Conservation (phyloP, 2,888 invertebrate species). For the Sepiola atlantica region DNA sequence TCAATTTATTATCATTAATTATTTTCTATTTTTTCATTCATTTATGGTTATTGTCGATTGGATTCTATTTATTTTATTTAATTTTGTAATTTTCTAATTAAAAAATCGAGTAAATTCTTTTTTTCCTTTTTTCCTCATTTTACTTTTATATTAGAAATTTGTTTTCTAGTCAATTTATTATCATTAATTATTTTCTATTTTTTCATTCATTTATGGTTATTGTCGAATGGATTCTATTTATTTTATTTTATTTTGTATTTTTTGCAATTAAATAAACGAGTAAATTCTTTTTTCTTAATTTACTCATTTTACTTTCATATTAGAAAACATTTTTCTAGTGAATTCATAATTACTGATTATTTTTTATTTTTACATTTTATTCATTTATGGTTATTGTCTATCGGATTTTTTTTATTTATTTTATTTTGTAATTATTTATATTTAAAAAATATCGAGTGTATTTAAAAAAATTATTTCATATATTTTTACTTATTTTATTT, state of each 20-base stretch:
- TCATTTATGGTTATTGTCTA: background rate
- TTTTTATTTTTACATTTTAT: too few species aligned
- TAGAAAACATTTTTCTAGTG: too few species aligned
- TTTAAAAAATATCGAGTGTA: too few species aligned
- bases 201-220: background rate
- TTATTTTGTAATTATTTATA: too few species aligned
- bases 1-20: background rate
- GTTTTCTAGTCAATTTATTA: background rate
- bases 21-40: background rate
- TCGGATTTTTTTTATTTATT: background rate
- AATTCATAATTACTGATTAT: background rate
- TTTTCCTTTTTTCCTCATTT: too few species aligned
- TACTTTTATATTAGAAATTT: too few species aligned
- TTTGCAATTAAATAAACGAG: too few species aligned
- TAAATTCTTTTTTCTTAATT: background rate
- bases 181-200: background rate
- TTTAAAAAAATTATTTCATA: too few species aligned
- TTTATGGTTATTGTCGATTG: background rate
- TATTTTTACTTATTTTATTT: too few species aligned
- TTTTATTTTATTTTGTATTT: background rate
- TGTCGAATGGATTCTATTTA: background rate
- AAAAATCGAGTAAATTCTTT: too few species aligned
- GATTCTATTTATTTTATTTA: too few species aligned
- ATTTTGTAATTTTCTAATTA: too few species aligned
- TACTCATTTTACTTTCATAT: background rate